These are phyloP conservation scores for Calameuta filiformis DNA, from an alignment of 2,888 invertebrate genomes.

Conservation along the genomic window DNA sequence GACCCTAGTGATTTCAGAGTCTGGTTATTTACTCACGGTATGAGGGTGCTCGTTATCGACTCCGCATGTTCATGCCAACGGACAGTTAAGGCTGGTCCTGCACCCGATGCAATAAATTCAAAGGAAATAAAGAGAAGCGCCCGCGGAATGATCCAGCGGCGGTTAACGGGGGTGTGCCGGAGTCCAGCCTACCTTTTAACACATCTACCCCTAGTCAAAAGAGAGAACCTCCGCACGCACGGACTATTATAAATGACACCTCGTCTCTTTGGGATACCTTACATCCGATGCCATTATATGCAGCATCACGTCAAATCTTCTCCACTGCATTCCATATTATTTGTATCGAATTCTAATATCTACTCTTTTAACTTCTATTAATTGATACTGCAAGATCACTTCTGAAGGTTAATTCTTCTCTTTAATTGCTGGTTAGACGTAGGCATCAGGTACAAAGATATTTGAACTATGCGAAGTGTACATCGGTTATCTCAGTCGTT, in stretches of 20 bases:
- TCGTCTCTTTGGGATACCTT: conserved; percentile 16
- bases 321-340: background rate
- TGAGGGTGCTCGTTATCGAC: background rate
- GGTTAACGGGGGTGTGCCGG: conserved; percentile 64
- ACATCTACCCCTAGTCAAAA: conserved; percentile 46
- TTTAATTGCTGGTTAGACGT: background rate
- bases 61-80: conserved; percentile 58
- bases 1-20: background rate
- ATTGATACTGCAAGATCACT: background rate
- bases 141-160: conserved; percentile 54
- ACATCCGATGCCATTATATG: conserved; percentile 1
- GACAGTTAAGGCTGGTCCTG: conserved; percentile 56
- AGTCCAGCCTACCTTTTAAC: conserved; percentile 65
- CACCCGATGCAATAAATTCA: conserved; percentile 59
- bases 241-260: conserved; percentile 58
- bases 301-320: conserved; percentile 5
- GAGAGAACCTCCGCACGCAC: conserved; percentile 53
- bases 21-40: background rate
- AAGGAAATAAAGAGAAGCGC: conserved; percentile 55
- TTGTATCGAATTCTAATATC: background rate
- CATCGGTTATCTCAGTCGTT: background rate
- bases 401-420: background rate
- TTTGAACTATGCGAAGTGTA: background rate
- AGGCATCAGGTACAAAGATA: background rate
- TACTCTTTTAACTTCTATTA: background rate